Percentiles rank a stretch among this genome's conserved stretches.
Conservation (phyloP, 2,113 vertebrate species). For the Corythoichthys haematopterus region DNA sequence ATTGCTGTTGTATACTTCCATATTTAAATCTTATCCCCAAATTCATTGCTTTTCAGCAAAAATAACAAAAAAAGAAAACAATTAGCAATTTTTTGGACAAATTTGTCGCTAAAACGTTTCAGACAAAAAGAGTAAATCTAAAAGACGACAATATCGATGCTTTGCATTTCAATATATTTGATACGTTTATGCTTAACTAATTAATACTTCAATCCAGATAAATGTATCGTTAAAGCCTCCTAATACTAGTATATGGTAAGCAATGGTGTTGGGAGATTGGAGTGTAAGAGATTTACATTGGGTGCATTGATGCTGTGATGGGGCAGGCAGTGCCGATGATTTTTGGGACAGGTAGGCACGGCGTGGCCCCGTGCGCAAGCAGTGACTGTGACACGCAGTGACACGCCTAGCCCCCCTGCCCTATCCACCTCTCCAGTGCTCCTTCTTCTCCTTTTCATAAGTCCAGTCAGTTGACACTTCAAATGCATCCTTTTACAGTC, state of each 20-base stretch:
- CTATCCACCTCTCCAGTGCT: conserved; percentile 17
- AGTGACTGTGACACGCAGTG: conserved; percentile 73
- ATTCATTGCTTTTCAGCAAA: too few relatives aligned
- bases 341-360: conserved; percentile 68
- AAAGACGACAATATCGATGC: too few relatives aligned
- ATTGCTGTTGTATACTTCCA: too few relatives aligned
- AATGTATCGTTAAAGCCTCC: not conserved
- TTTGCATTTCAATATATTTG: too few relatives aligned
- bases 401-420: conserved; percentile 74
- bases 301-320: not conserved
- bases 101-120: too few relatives aligned
- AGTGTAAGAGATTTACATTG: not conserved
- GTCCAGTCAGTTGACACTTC: not conserved
- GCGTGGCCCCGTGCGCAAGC: conserved; percentile 73
- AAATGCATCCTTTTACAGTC: conserved; percentile 8
- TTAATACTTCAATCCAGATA: too few relatives aligned
- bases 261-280: not conserved
- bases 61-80: too few relatives aligned
- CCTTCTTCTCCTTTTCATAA: conserved; percentile 10
- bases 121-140: too few relatives aligned
- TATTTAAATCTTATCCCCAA: too few relatives aligned
- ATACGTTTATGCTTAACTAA: too few relatives aligned
- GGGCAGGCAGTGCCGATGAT: conserved; percentile 40
- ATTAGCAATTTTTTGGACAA: too few relatives aligned
- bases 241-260: too few relatives aligned